Base-by-base conservation (phyloP, 2,888 invertebrate species). In the Nymphalis c-album region DNA sequence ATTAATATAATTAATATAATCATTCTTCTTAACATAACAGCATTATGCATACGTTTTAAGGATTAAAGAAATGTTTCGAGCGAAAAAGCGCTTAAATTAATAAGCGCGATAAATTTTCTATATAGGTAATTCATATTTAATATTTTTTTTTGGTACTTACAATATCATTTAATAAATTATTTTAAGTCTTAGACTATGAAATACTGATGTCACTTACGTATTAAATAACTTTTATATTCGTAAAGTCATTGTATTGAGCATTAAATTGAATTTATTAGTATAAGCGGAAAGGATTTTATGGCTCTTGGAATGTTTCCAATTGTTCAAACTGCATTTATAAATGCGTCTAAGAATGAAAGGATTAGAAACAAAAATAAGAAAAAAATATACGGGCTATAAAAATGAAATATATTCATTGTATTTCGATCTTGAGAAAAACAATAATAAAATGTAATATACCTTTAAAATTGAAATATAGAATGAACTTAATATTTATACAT, bases 191-290 rank as follows among this genome's bases (percentile, higher is more conserved):
- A 53, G 22, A 53, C 10, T 16, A 40, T 35, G 26, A 55, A 31
- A 57, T 57, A 35, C 40, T 57, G 40, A 57, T 59, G n/a, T 40
- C 35, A 7, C 46, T 51, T 59, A 45, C 47, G 46, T 55, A 65
- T 47, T 65, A 65, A 60, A 61, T 66, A 66, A 40, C n/a, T 55
- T 66, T 66, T 55, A 61, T 61, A 35, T 45, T 47, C 46, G 35
- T 31, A 31, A 35, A 47, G 47, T 46, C 60, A 66, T 57, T 61
- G 55, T 60, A 48, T 57, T 61, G 55, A 47, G 40, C 55, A 66
- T 61, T 46, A 66, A 66, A 66, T 66, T 55, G 45, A 66, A 61
- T 66, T 66, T 66, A 61, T 66, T 60, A 51, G 60, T 60, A 61
- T 61, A 61, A 55, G 53, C 57, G 60, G 46, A 58, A 69, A 47